These are phyloP conservation scores for Phacellophora camtschatica DNA, from an alignment of 30 jellyfish, hydroid and myxozoan genomes.

Conservation along the genomic window DNA sequence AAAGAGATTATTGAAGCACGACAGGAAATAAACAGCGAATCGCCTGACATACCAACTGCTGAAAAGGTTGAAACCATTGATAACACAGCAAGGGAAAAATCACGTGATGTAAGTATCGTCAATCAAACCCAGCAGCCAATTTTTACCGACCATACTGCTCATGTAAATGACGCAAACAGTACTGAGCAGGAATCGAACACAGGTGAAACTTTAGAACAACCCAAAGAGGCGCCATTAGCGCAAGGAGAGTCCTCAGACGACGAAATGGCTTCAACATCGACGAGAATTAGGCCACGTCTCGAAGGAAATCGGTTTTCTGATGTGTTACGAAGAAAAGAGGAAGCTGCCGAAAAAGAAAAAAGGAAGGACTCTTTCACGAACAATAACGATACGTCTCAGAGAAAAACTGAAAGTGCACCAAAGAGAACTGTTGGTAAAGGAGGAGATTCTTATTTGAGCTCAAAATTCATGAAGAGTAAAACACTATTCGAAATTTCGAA, in stretches of 20 bases:
- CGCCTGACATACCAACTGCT: slow-evolving; percentile 28
- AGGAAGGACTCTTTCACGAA: not conserved
- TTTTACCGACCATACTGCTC: not conserved
- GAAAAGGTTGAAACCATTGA: not conserved
- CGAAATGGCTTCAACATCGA: slow-evolving; percentile 19
- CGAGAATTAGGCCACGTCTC: not conserved
- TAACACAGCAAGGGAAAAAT: not conserved
- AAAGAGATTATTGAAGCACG: slow-evolving; percentile 61
- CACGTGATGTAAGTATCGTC: too few relatives aligned
- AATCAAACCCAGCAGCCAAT: not conserved
- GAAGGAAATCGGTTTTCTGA: slow-evolving; percentile 32
- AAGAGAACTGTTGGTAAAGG: not conserved
- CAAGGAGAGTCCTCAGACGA: slow-evolving; percentile 50
- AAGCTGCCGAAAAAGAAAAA: not conserved
- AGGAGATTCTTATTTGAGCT: slow-evolving; percentile 28
- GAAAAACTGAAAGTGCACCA: not conserved
- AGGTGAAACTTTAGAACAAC: not conserved
- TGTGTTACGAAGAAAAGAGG: slow-evolving; percentile 39
- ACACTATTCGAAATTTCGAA: slow-evolving; percentile 16
- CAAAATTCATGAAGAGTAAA: slow-evolving; percentile 62
- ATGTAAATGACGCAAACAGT: not conserved
- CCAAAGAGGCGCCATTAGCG: slow-evolving; percentile 44
- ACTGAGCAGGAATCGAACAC: not conserved
- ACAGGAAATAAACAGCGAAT: slow-evolving; percentile 23
- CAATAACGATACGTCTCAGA: not conserved